These are phyloP conservation scores for Electrona antarctica DNA, from an alignment of 2,113 vertebrate genomes.

Conservation along the genomic window DNA sequence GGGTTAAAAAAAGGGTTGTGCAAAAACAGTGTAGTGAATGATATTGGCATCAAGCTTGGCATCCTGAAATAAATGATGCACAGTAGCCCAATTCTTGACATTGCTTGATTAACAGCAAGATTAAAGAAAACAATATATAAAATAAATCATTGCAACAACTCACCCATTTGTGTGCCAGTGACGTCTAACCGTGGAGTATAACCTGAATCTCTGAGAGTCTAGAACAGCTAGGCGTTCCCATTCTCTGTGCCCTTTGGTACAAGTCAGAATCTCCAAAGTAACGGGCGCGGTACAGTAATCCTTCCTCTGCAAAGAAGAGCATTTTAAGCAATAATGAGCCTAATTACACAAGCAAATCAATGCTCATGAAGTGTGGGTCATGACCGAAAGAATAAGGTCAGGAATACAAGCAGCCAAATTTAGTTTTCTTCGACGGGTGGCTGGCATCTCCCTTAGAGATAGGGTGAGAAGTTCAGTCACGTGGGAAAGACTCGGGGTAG, in stretches of 20 bases:
- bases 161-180: constrained; percentile 49
- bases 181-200: constrained; percentile 85
- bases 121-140: background rate
- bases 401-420: no score
- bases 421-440: no score
- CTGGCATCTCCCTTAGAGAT: no score
- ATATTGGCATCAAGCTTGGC: no score
- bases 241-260: constrained; percentile 94
- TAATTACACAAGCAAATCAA: background rate
- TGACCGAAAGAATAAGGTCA: no score
- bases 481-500: no score
- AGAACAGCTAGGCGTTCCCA: constrained; percentile 95
- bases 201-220: constrained; percentile 95
- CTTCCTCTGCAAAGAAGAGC: constrained; percentile 87
- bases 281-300: constrained; percentile 94
- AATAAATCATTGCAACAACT: constrained; percentile 6
- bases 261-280: constrained; percentile 94
- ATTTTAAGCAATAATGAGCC: background rate
- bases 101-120: no score
- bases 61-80: no score
- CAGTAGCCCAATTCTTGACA: background rate
- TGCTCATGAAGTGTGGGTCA: no score
- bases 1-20: no score
- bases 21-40: no score
- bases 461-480: no score